A percentile compares a stretch with the other conserved stretches of the same genome.
Conservation (phyloP, 1,140 invertebrate genomes). For the Drosophila carrolli region DNA sequence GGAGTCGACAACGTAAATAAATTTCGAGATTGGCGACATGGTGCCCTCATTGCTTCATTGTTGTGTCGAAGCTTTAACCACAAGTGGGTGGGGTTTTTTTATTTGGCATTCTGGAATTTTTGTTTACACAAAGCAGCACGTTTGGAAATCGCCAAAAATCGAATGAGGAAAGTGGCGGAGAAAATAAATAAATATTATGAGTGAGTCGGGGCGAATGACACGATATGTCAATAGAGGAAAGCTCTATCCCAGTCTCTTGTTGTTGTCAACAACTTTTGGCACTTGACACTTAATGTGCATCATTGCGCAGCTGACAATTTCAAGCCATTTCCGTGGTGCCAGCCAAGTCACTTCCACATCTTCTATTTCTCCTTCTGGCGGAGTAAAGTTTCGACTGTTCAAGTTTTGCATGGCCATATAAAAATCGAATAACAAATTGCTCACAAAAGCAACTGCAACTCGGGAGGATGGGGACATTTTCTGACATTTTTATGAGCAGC, state of each 20-base stretch:
- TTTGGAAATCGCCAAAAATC: constrained; percentile 62
- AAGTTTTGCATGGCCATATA: constrained; percentile 73
- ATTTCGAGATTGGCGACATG: constrained; percentile 64
- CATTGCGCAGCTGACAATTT: constrained; percentile 82
- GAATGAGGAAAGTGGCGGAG: constrained; percentile 39
- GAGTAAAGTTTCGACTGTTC: constrained; percentile 26
- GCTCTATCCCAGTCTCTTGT: constrained; percentile 26
- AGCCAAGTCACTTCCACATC: constrained; percentile 52
- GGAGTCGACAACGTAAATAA: constrained; percentile 67
- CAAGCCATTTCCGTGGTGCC: constrained; percentile 79
- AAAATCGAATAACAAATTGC: constrained; percentile 79
- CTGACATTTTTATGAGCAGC: constrained; percentile 78
- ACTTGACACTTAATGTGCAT: constrained; percentile 83
- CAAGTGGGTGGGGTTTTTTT: constrained; percentile 37
- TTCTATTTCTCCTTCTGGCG: constrained; percentile 13
- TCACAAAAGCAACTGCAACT: constrained; percentile 60
- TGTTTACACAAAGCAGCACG: constrained; percentile 72
- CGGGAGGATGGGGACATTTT: constrained; percentile 6
- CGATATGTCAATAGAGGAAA: constrained; percentile 39
- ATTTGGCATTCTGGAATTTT: constrained; percentile 36
- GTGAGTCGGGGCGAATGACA: constrained; percentile 42
- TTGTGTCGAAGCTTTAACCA: constrained; percentile 42
- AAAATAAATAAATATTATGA: constrained; percentile 72
- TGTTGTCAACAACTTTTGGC: constrained; percentile 80
- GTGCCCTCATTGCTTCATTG: constrained; percentile 28